Evolutionary conservation across 2,888 invertebrate genomes (phyloP).

Genomic region (Trachelus troglodyta): DNA sequence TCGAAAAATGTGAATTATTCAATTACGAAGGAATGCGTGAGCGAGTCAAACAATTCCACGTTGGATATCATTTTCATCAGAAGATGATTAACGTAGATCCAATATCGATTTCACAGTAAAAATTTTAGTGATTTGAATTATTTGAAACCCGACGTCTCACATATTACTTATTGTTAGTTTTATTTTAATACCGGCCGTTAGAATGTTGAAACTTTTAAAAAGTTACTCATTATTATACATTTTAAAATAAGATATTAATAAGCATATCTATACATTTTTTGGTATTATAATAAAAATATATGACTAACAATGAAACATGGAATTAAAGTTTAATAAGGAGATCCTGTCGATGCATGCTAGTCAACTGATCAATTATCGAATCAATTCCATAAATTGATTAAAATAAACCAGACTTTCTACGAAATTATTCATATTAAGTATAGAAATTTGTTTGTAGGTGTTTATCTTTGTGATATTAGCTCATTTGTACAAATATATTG

Average conservation of each 20-base stretch:
- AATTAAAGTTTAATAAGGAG: too few relatives aligned
- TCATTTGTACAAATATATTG: too few relatives aligned
- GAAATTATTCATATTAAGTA: too few relatives aligned
- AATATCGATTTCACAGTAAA: neutral
- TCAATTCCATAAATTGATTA: too few relatives aligned
- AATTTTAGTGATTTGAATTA: neutral
- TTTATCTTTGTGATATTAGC: too few relatives aligned
- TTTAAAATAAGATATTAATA: neutral
- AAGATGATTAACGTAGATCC: neutral
- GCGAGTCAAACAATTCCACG: neutral
- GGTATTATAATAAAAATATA: too few relatives aligned
- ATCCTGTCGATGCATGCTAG: too few relatives aligned
- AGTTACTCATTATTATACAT: neutral
- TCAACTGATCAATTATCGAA: too few relatives aligned
- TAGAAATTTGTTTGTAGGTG: too few relatives aligned
- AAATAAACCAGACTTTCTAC: too few relatives aligned
- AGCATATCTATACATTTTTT: neutral
- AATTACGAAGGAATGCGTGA: constrained; percentile 21
- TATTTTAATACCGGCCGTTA: neutral
- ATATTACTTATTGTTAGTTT: neutral
- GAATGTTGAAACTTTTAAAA: neutral
- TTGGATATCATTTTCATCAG: neutral
- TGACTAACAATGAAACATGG: too few relatives aligned
- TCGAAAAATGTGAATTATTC: constrained; percentile 14
- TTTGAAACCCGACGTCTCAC: neutral